Base-by-base conservation (phyloP, 1,140 invertebrate genomes). In the Camponotus pennsylvanicus region DNA sequence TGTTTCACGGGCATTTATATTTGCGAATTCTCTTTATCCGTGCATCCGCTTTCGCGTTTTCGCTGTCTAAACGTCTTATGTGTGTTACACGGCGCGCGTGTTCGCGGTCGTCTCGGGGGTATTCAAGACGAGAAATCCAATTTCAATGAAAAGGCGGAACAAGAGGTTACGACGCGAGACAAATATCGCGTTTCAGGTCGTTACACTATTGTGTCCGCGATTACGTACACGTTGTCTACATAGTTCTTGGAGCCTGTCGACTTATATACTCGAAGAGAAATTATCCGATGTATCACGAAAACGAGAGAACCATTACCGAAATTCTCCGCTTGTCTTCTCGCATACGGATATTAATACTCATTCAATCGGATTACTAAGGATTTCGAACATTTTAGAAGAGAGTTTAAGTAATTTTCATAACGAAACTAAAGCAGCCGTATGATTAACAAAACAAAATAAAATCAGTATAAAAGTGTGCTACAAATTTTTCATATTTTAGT, bases 71-170 rank as follows among this genome's bases (percentile, higher is more conserved):
- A 87, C 18, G 42, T 76, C 45, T 63, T 77, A 55, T 21, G 21
- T 64, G 15, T 64, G 15, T 61, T 59, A 34, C 27, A 52, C 55
- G 73, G 34, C 21, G 40, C 40, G 52, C 59, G 79, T 21, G 27
- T 27, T 40, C 57, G 59, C 52, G 78, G 21, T 11, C 37, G 55
- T 59, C 84, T 75, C 70, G 21, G 32, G 64, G 49, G 57, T 67
- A 83, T 76, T 75, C 67, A 49, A 61, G 40, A 37, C 42, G 55
- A 64, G 59, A 83, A 90, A 87, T 89, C 64, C 79, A 90, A 90
- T 89, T 89, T 76, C 63, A 87, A 84, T 90, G 79, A 89, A 87
- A 87, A 89, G 70, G 73, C 59, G 83, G 57, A 83, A 88, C 64
- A 64, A 89, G 73, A 86, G 21, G 57, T 67, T 66, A 63, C 67